Base-by-base conservation (phyloP, 2,888 invertebrate genomes). In the Zygothrica quintamaculata region DNA sequence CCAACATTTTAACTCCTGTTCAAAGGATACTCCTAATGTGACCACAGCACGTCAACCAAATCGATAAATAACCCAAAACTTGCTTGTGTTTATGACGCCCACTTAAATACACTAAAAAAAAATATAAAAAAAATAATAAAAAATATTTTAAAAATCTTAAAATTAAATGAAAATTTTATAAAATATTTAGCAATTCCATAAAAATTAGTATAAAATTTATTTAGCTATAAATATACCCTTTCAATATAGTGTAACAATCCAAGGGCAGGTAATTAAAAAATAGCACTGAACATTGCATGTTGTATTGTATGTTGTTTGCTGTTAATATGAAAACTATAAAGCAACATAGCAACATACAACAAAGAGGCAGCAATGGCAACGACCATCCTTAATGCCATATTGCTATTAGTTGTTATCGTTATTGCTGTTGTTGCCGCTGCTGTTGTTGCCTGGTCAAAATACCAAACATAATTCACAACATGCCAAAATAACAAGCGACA, bases 381-480 rank as follows among this genome's bases (percentile, higher is more conserved):
- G 47, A 65, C 36, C 68, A 50, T 65, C 36, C 68, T 50, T 40
- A 44, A 9, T 52, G 42, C 12, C 39, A 40, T 53, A 43, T 48
- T 51, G 51, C 8, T 29, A 29, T 29, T 33, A 39, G 48, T 5
- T 37, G 29, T 39, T 48, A 31, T 26, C 39, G 40, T 50, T 52
- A 65, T 16, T 52, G 40, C 53, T 55, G 59, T 55, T 50, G 43
- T 15, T 55, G 39, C 11, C 43, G 34, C 15, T 56, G 34, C 46
- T 74, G 53, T n/a, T 44, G 50, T 43, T 34, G 33, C 0, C 48
- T 75, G 72, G 59, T 75, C 72, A 84, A 86, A 84, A 79, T 86
- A 64, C 60, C 81, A 52, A 86, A 80, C 87, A 82, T 87, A 82
- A 82, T 87, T 82, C 86, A 87, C 87, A 87, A 82, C 81, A 87